Evolutionary conservation across 2,113 vertebrate genomes (phyloP).

Genomic region (Pelodiscus sinensis): DNA sequence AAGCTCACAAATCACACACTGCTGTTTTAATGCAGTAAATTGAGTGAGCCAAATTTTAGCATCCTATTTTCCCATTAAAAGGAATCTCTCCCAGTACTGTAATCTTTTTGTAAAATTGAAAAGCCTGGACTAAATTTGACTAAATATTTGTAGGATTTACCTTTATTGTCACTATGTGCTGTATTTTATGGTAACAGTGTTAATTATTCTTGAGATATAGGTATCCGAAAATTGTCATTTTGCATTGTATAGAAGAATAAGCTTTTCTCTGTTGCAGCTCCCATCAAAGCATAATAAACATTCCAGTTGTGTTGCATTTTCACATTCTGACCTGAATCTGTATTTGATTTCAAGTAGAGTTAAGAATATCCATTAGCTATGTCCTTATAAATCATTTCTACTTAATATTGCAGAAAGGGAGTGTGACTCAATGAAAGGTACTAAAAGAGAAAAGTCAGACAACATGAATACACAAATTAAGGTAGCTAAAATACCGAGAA

Average conservation of each 20-base stretch:
- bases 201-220: slow-evolving; percentile 37
- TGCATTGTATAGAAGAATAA: not conserved
- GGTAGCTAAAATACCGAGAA: not conserved
- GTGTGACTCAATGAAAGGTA: not conserved
- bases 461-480: not conserved
- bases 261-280: not conserved
- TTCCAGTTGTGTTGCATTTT: not conserved
- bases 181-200: slow-evolving; percentile 23
- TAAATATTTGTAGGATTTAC: slow-evolving; percentile 7
- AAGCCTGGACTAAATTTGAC: slow-evolving; percentile 37
- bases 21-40: not conserved
- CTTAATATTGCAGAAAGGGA: slow-evolving; percentile 18
- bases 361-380: slow-evolving; percentile 43
- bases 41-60: not conserved
- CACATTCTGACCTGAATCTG: slow-evolving; percentile 23
- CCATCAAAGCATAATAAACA: not conserved
- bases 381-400: slow-evolving; percentile 31
- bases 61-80: not conserved
- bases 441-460: slow-evolving; percentile 11
- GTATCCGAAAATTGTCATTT: slow-evolving; percentile 21
- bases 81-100: not conserved
- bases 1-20: not conserved
- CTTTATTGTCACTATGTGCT: not conserved
- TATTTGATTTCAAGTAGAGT: slow-evolving; percentile 34
- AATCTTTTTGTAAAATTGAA: slow-evolving; percentile 24